Evolutionary conservation across 2,797 vertebrate species (phyloP).

Genomic region (Enteromius viviparus): DNA sequence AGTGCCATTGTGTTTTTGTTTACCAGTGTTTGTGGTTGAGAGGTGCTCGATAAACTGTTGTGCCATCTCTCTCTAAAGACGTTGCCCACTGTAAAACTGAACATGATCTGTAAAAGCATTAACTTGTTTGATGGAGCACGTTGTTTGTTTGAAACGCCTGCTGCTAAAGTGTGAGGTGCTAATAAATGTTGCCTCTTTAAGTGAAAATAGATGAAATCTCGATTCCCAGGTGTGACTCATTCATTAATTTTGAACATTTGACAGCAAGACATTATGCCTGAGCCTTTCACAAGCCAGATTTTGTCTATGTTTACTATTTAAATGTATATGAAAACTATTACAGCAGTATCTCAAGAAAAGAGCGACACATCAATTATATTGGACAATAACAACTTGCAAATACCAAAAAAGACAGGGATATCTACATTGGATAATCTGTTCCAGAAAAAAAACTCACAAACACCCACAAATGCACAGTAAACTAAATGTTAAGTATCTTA

Average conservation of each 20-base stretch:
- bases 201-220: conserved; percentile 60
- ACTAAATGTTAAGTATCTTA: not conserved
- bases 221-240: conserved; percentile 57
- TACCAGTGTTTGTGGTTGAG: conserved; percentile 66
- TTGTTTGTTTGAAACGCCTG: conserved; percentile 49
- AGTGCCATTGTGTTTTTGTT: conserved; percentile 70
- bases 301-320: not conserved
- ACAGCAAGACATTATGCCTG: conserved; percentile 46
- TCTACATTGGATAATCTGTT: not conserved
- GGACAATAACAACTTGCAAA: not conserved
- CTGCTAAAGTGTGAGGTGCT: conserved; percentile 47
- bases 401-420: too few species aligned
- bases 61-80: conserved; percentile 48
- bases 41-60: conserved; percentile 60
- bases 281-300: conserved; percentile 32
- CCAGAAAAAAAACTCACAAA: not conserved
- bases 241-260: conserved; percentile 57
- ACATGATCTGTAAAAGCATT: conserved; percentile 52
- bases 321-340: not conserved
- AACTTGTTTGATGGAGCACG: conserved; percentile 57
- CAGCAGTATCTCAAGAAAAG: not conserved
- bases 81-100: conserved; percentile 48
- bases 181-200: conserved; percentile 57
- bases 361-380: not conserved
- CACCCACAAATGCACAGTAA: not conserved